Evolutionary conservation across 2,113 vertebrate genomes (phyloP).

Genomic region (Megaptera novaeangliae): DNA sequence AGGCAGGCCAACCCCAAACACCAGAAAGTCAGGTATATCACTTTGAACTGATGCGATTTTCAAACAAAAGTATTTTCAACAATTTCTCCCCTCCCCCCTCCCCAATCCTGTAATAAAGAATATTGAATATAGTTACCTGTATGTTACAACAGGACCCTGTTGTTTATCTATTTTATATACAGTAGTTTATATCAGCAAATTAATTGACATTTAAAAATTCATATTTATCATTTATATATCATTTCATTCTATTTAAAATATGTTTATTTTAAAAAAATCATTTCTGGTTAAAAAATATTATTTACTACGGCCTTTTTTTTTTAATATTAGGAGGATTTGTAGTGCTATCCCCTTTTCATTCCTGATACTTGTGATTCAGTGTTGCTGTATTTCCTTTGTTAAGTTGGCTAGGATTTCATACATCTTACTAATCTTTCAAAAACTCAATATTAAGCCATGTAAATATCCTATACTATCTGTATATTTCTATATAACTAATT

Average conservation of each 20-base stretch:
- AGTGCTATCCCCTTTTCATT: neutral
- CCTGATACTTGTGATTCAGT: neutral
- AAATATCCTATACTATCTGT: neutral
- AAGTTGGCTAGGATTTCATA: neutral
- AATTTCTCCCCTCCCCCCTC: neutral
- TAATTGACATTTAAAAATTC: neutral
- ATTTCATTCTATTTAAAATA: neutral
- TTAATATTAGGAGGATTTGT: neutral
- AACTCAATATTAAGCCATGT: neutral
- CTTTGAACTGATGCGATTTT: neutral
- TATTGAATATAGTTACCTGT: neutral
- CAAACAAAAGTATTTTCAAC: neutral
- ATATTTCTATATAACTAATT: neutral
- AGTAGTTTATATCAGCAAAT: neutral
- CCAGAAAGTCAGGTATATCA: neutral
- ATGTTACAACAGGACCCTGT: neutral
- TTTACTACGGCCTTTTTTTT: neutral
- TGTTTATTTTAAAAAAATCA: neutral
- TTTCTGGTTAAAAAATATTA: neutral
- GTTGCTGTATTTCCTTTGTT: neutral
- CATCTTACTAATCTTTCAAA: neutral
- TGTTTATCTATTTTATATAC: neutral
- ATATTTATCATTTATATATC: neutral
- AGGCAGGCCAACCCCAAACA: conserved; percentile 5
- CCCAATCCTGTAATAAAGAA: accelerated